Evolutionary conservation across 1,140 invertebrate species (phyloP).

Genomic region (Ostrea denselamellosa): DNA sequence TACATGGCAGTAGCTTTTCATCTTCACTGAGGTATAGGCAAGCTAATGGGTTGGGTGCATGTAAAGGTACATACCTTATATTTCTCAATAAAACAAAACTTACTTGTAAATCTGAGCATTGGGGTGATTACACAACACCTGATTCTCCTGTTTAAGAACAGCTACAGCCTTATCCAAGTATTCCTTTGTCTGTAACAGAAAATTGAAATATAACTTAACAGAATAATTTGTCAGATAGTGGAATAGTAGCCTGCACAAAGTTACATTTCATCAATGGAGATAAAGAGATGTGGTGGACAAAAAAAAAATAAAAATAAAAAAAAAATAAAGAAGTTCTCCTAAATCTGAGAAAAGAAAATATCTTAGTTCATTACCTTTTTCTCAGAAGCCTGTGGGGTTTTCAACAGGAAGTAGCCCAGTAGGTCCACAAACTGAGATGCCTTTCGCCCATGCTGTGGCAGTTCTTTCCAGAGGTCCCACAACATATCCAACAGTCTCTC

Average conservation of each 20-base stretch:
- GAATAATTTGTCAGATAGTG: background rate
- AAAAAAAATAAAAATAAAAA: too few species aligned
- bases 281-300: too few species aligned
- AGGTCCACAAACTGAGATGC: conserved; percentile 98
- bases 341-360: background rate
- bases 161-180: conserved; percentile 89
- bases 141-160: conserved; percentile 92
- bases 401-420: conserved; percentile 94
- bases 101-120: conserved; percentile 94
- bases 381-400: conserved; percentile 81
- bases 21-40: too few species aligned
- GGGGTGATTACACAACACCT: conserved; percentile 92
- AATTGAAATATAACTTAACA: background rate
- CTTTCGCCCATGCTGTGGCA: conserved; percentile 94
- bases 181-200: conserved; percentile 68
- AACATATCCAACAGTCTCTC: conserved; percentile 89
- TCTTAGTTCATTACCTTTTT: conserved; percentile 55
- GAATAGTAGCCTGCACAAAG: too few species aligned
- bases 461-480: conserved; percentile 94
- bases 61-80: background rate
- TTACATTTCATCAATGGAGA: too few species aligned
- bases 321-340: background rate
- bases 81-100: conserved; percentile 37
- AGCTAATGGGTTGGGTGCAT: background rate
- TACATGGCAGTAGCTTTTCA: too few species aligned